A percentile compares a stretch with the other conserved stretches of the same genome.
Evolutionary conservation across 2,797 vertebrate genomes (phyloP).

Genomic region (Morelia viridis): DNA sequence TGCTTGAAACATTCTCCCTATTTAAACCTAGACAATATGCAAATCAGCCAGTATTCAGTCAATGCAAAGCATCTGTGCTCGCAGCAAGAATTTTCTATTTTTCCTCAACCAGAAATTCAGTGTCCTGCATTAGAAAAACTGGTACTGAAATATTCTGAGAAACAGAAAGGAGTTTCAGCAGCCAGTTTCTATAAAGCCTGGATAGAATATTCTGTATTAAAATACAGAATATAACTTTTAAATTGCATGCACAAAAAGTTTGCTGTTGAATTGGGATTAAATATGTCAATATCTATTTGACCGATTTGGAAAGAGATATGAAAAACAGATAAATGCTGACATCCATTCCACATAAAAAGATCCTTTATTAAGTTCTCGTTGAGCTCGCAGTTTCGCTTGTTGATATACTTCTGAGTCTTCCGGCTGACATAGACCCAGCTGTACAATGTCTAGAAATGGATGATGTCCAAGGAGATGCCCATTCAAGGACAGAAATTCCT

Average conservation of each 20-base stretch:
- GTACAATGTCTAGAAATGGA: conserved; percentile 90
- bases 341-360: conserved; percentile 90
- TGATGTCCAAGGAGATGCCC: conserved; percentile 91
- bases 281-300: fast-evolving
- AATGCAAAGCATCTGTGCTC: not conserved
- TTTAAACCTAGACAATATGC: not conserved
- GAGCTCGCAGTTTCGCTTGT: conserved; percentile 84
- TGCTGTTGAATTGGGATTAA: not conserved
- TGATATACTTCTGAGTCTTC: conserved; percentile 87
- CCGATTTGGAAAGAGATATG: not conserved
- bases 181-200: not conserved
- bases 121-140: not conserved
- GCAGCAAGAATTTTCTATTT: not conserved
- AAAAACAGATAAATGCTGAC: conserved; percentile 75
- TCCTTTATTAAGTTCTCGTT: conserved; percentile 71
- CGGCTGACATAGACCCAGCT: conserved; percentile 90
- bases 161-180: not conserved
- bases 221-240: not conserved
- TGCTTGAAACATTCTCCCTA: not conserved
- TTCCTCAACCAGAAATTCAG: not conserved
- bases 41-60: not conserved
- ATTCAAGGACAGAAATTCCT: conserved; percentile 94
- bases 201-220: not conserved
- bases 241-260: not conserved
- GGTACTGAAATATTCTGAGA: not conserved